Conservation (phyloP, 2,797 vertebrate species). For the Lacerta agilis region DNA sequence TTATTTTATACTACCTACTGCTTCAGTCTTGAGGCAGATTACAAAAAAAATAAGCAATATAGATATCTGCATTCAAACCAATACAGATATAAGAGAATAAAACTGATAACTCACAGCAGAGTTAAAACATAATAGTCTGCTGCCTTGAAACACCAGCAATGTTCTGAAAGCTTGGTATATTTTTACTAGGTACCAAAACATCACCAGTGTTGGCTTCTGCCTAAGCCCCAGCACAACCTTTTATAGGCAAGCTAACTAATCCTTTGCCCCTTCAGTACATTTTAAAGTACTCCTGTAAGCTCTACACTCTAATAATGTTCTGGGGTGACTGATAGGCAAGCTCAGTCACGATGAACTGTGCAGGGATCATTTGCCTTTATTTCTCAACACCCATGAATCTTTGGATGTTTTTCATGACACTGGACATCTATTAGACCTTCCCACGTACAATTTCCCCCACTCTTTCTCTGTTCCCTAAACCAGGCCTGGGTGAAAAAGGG, state of each 20-base stretch:
- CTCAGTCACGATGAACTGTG: background rate
- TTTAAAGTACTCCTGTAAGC: constrained; percentile 23
- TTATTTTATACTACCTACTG: too few species aligned
- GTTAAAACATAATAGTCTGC: too few species aligned
- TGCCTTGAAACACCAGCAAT: too few species aligned
- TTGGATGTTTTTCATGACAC: constrained; percentile 32
- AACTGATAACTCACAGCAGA: too few species aligned
- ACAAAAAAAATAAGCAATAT: too few species aligned
- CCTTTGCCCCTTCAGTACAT: background rate
- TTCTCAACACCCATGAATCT: constrained; percentile 32
- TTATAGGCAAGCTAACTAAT: background rate
- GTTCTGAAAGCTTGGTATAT: too few species aligned
- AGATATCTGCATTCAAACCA: too few species aligned
- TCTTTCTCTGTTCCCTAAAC: constrained; percentile 44
- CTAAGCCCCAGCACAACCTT: too few species aligned
- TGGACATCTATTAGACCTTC: constrained; percentile 27
- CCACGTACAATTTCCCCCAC: constrained; percentile 34
- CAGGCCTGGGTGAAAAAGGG: constrained; percentile 39
- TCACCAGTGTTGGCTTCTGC: too few species aligned
- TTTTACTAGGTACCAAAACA: too few species aligned
- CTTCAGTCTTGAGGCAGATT: too few species aligned
- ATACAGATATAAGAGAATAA: too few species aligned
- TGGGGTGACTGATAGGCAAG: constrained; percentile 30
- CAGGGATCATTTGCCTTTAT: constrained; percentile 30
- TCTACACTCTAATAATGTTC: constrained; percentile 1